Evolutionary conservation across 1,140 invertebrate species (phyloP), one percentile per base, ranked within the genome.

Genomic region (Bombus turneri): DNA sequence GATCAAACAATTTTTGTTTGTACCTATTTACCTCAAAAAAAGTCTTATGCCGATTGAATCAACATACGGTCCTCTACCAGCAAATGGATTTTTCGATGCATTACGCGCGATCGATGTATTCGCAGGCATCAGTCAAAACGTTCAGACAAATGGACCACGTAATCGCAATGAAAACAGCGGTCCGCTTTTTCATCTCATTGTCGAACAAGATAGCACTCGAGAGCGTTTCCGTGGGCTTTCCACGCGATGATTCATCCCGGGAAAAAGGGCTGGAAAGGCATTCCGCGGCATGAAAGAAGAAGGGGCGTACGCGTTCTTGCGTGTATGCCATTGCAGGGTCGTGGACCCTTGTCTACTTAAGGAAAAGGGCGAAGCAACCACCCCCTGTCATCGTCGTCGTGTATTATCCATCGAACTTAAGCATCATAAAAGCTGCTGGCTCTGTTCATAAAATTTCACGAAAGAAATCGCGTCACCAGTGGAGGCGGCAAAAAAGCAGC

Each of bases 381-480:
- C n/a, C 39, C 72, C 39, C 53, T 18, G 53, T 28, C 37, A 8
- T 85, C 69, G 62, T 64, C 74, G 73, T 74, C 57, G 64, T 22
- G 31, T 57, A 88, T 85, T 87, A 88, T 87, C 77, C 71, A 71
- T 85, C 77, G 73, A 39, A 28, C 82, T 87, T 78, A 64, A 71
- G 87, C 69, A 77, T 81, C 78, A 64, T 88, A 82, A 85, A 88
- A 82, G 86, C 86, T 81, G 62, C 66, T 53, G 39, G n/a, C 59
- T 78, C 74, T 85, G 68, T 88, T 74, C 83, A 87, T 85, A 62
- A 88, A 88, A 88, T 74, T 87, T 87, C 77, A 78, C 78, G 72
- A 68, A 37, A 66, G 43, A 81, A 72, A 87, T 84, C 81, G 68
- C 66, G 41, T 72, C 71, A 53, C 57, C 25, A 13, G 39, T 2